Base-by-base conservation (phyloP, 53 echinoderm and acorn worm species). In the Henricia sp. region DNA sequence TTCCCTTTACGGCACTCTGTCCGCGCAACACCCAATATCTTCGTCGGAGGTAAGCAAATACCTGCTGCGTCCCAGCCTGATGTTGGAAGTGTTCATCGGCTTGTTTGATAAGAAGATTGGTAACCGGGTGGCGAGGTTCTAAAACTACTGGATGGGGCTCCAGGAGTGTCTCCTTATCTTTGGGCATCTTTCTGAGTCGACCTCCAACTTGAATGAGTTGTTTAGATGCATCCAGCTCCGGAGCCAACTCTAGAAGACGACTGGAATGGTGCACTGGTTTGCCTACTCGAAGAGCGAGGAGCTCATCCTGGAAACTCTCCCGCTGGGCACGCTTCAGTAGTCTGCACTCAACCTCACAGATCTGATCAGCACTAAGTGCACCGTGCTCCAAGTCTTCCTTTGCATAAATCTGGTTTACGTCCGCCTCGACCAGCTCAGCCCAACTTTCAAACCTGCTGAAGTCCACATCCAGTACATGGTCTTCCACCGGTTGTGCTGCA, bases 31-130 rank as follows among this genome's bases (percentile, higher is more conserved):
- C 39, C 65, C 67, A 65, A 51, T 54, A 82, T 50, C 34, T 48
- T 50, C 33, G 66, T 21, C 67, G 67, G 0, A 82, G 82, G n/a
- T 82, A 52, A 17, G 82, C 48, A n/a, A 82, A 67, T 20, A 46
- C 67, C 51, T 67, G 46, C n/a, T 50, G 46, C 12, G 82, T 66
- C 41, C 66, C 82, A 19, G 36, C 35, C 13, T 64, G 37, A 3
- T 64, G 64, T 3, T 19, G 3, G 35, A 64, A 64, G 4, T 64
- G 35, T 35, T 64, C 37, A 64, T 64, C 64, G 1, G 17, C 64
- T 19, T 57, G 25, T 9, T 68, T 40, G 68, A 68, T 68, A 14
- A 68, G 64, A 3, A 64, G 64, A 4, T 64, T 64, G 37, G 64
- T 64, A 19, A 64, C 64, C 1, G 64, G 64, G 24, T 71, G 71